Evolutionary conservation across 2,113 vertebrate genomes (phyloP), one percentile per base, ranked within the genome.

Genomic region (Charina bottae): DNA sequence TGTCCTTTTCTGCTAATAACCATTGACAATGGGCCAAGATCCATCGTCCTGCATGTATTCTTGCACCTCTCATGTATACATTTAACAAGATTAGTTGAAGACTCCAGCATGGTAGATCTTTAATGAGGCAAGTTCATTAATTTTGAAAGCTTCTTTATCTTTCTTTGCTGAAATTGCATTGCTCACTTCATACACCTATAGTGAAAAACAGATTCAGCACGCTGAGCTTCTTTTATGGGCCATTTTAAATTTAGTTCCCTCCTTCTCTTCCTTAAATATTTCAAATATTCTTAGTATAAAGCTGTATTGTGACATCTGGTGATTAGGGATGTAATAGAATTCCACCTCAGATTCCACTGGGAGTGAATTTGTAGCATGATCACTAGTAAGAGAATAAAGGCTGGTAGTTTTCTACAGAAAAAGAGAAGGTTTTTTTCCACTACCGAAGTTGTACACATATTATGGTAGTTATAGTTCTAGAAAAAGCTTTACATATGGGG

Each of bases 81-180:
- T 88, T 91, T 94, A 93, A 93, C 42, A 62, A 89, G 83, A 89
- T 89, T 59, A 89, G 83, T 92, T 90, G 0, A 55, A 85, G 19
- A 90, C 54, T 53, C 26, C 2, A 91, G 89, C 56, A 91, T 68
- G 83, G 89, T 19, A 6, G 84, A 91, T 62, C 7, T 33, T 85
- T 94, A 92, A 93, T 88, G 95, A 92, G 60, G 91, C 28, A 89
- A 92, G 56, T 91, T 89, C 68, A 87, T 72, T 87, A 33, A 93
- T 93, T 95, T 68, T 92, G 1, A 24, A 93, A 93, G 90, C 46
- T 21, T 1, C 0, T 90, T 93, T 90, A 72, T 72, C 72, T 91
- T 83, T 91, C 88, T 85, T 53, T 88, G 42, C 24, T 87, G 64
- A 24, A 87, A 3, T 46, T 89, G 5, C 91, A 87, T 84, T 92